phyloP scores from a whole-genome alignment of 2,113 vertebrate genomes.

The Paracanthobrama guichenoti region DNA sequence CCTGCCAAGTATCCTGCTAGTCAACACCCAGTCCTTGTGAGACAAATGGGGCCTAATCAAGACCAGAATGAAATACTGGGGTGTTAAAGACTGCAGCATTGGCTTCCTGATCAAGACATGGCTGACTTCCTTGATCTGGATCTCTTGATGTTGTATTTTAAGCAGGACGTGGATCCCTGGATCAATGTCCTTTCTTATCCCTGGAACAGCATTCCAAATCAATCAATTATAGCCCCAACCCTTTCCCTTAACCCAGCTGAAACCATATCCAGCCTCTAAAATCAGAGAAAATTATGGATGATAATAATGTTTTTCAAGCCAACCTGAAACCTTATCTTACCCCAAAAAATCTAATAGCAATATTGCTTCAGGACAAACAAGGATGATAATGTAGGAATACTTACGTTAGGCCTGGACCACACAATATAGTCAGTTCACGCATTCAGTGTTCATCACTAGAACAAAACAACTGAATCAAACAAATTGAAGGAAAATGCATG shows the following conservation, averaged over 20 bases:
- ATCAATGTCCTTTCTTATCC: background rate
- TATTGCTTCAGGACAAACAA: background rate
- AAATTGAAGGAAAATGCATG: background rate
- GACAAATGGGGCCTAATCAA: background rate
- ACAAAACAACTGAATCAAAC: background rate
- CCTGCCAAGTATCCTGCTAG: background rate
- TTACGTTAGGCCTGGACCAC: background rate
- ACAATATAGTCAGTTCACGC: background rate
- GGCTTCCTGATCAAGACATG: background rate
- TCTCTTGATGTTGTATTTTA: conserved; percentile 16
- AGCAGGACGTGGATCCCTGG: background rate
- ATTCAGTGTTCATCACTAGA: background rate
- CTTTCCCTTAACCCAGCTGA: background rate
- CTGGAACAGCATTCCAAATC: background rate
- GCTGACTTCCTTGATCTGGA: background rate
- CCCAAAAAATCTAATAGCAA: background rate
- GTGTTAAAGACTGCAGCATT: conserved; percentile 2
- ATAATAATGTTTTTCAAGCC: background rate
- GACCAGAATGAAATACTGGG: background rate
- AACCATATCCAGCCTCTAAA: background rate
- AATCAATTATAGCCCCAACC: background rate
- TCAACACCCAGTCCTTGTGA: background rate
- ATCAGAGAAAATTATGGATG: background rate
- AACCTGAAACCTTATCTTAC: background rate
- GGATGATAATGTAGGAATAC: background rate